phyloP scores from a whole-genome alignment of 1,140 invertebrate species.

The Chymomyza costata region DNA sequence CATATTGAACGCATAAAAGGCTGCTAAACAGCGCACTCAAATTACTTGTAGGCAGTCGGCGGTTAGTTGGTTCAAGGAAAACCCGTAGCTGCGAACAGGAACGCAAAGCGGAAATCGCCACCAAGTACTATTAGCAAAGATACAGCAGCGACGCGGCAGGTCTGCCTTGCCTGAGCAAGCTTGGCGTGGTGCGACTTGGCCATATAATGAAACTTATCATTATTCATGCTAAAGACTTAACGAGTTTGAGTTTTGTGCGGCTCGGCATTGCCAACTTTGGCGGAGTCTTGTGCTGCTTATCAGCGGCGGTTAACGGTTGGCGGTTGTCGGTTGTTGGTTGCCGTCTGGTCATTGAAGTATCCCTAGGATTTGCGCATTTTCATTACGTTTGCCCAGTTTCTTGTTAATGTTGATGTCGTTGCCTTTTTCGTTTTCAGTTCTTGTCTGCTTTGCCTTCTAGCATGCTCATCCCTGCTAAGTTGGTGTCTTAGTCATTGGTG shows the following conservation, averaged over 20 bases:
- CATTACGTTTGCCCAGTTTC: slow-evolving; percentile 48
- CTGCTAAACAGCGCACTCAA: slow-evolving; percentile 61
- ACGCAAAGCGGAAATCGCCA: slow-evolving; percentile 36
- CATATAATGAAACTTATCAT: slow-evolving; percentile 64
- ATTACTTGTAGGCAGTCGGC: slow-evolving; percentile 25
- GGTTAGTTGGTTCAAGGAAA: neutral
- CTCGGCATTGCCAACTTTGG: too few species aligned
- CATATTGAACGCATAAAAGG: slow-evolving; percentile 64
- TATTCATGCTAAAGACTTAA: slow-evolving; percentile 75
- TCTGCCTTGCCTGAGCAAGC: slow-evolving; percentile 5
- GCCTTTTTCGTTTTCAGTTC: neutral
- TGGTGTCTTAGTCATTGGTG: slow-evolving; percentile 33
- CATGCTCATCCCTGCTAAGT: neutral
- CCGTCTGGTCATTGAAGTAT: too few species aligned
- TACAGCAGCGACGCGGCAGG: too few species aligned
- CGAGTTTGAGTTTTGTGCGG: slow-evolving; percentile 46
- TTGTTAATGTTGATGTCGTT: neutral
- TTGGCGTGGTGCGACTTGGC: slow-evolving; percentile 20
- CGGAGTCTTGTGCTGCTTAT: slow-evolving; percentile 39
- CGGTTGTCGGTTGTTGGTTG: slow-evolving; percentile 23
- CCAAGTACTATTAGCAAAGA: neutral
- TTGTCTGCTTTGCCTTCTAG: neutral
- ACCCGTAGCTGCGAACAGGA: neutral
- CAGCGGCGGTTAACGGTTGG: slow-evolving; percentile 50
- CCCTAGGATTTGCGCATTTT: slow-evolving; percentile 63